These are phyloP conservation scores for Saccopteryx leptura DNA, from an alignment of 2,113 vertebrate species.

Conservation along the genomic window DNA sequence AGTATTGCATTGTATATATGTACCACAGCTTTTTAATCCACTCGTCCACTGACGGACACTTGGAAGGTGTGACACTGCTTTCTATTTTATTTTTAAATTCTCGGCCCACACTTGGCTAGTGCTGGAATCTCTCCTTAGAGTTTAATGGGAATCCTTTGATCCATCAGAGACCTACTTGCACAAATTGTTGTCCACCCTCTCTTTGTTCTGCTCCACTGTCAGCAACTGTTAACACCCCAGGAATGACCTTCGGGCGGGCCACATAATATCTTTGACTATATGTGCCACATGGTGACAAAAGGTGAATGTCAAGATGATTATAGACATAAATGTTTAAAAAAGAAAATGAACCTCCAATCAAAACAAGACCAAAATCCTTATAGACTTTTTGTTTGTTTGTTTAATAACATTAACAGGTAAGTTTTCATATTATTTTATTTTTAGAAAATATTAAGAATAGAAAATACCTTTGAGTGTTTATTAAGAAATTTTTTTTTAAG, in stretches of 20 bases:
- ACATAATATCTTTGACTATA: too few relatives aligned
- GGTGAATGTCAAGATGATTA: not conserved
- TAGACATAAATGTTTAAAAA: not conserved
- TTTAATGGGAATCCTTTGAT: not conserved
- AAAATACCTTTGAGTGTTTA: not conserved
- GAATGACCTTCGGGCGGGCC: not conserved
- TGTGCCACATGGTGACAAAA: not conserved
- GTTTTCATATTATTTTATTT: not conserved
- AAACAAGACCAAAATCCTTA: not conserved
- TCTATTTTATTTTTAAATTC: not conserved
- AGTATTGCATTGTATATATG: too few relatives aligned
- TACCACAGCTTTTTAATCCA: too few relatives aligned
- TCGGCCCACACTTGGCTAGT: not conserved
- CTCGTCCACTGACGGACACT: too few relatives aligned
- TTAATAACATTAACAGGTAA: not conserved
- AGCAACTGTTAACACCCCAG: not conserved
- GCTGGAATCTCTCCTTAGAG: not conserved
- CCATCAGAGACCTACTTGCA: not conserved
- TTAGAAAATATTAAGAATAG: constrained; percentile 20
- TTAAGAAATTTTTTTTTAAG: not conserved
- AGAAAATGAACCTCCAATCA: not conserved
- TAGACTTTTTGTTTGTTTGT: not conserved
- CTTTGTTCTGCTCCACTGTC: not conserved
- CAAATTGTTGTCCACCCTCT: not conserved
- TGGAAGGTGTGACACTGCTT: not conserved